These are phyloP conservation scores for Chloroceryle aenea DNA, from an alignment of 2,113 vertebrate genomes.

Conservation along the genomic window DNA sequence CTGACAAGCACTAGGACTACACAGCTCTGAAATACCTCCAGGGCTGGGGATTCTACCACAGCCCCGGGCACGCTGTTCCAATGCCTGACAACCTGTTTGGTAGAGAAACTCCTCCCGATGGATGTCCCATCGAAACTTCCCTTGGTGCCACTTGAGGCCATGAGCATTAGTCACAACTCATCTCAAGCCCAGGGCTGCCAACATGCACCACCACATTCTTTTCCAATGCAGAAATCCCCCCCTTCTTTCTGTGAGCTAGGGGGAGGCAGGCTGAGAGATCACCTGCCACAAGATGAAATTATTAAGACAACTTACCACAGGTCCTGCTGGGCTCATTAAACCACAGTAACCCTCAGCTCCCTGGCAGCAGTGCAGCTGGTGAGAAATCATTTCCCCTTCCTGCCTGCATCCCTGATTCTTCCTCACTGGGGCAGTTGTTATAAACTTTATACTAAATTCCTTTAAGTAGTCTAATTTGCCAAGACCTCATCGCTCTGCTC, in stretches of 20 bases:
- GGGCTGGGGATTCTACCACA: no score
- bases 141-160: no score
- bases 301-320: neutral
- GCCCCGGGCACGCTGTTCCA: no score
- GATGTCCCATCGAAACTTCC: no score
- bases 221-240: neutral
- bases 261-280: neutral
- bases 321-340: neutral
- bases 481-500: neutral
- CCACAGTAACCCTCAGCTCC: neutral
- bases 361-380: neutral
- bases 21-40: no score
- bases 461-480: neutral
- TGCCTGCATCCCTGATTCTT: neutral
- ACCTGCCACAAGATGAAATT: neutral
- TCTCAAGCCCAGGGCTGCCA: neutral
- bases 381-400: neutral
- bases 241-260: neutral
- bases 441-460: neutral
- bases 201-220: neutral
- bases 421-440: neutral
- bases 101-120: no score
- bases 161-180: no score
- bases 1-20: no score
- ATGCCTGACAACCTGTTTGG: no score